Base-by-base conservation (phyloP, 2,888 invertebrate species). In the Cryptocheilus praepositus region DNA sequence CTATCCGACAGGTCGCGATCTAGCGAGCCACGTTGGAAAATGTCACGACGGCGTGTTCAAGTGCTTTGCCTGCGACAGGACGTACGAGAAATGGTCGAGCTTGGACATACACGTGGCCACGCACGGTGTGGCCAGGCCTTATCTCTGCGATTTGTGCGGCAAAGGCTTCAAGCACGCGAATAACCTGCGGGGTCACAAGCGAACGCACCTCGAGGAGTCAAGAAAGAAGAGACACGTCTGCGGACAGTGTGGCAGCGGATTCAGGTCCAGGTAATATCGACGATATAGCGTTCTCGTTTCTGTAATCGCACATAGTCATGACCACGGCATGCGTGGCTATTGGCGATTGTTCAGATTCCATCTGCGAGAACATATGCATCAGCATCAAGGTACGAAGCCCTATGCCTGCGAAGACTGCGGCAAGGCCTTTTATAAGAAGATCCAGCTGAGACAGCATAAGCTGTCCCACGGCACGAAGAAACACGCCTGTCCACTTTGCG, bases 341-440 rank as follows among this genome's bases (percentile, higher is more conserved):
- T 7, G 51, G n/a, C n/a, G n/a, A n/a, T 64, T 49, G 60, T 71
- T 85, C 57, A 86, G 89, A 67, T 90, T 89, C 77, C 90, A 90
- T 73, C 84, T 91, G 22, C 87, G 89, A 46, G 90, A 89, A 57
- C 91, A 91, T 73, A 86, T 89, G 85, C 88, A 89, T 63, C 85
- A 88, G 11, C 91, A 91, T n/a, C 71, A 86, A 85, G 53, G 86
- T 79, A 3, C n/a, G 80, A 81, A 78, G 54, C 87, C 88, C 0
- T 89, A 88, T 66, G 68, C 81, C 1, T 90, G 90, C 65, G 86
- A 88, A 3, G 81, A 87, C 45, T 90, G 90, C 73, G 85, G 83
- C 2, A 90, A 90, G 76, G 82, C 84, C 8, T 89, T 90, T 78
- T 84, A 81, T 51, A 87, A 85, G 62, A 81, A 86, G 55, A 84